Evolutionary conservation across 2,888 invertebrate genomes (phyloP).

Genomic region (Sminthurides aquaticus): DNA sequence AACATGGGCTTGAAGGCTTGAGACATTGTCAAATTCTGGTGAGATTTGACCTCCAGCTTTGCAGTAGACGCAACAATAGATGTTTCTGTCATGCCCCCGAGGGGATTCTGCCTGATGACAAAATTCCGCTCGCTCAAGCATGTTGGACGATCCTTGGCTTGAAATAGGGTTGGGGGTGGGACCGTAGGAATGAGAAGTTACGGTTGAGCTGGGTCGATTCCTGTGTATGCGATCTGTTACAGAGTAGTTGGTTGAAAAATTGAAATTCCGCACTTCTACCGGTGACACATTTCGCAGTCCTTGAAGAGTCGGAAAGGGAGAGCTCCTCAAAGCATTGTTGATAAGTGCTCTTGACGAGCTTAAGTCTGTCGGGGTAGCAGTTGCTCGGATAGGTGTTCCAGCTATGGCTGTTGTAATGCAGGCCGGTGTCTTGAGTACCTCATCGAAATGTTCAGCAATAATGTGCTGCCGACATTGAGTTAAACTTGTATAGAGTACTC

Average conservation of each 20-base stretch:
- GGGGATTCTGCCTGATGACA: background rate
- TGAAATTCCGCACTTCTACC: background rate
- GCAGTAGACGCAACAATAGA: background rate
- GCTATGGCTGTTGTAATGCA: background rate
- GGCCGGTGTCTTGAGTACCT: background rate
- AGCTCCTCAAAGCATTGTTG: background rate
- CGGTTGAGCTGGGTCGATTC: no score
- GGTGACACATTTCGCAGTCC: background rate
- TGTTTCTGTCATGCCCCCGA: background rate
- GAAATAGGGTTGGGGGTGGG: background rate
- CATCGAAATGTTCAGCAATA: background rate
- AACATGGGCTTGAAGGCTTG: background rate
- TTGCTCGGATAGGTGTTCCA: background rate
- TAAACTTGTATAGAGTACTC: background rate
- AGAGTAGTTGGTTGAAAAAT: background rate
- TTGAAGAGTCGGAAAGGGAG: background rate
- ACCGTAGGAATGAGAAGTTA: no score
- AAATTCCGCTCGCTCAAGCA: background rate
- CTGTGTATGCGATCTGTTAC: background rate
- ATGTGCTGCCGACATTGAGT: background rate
- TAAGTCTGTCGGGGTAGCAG: background rate
- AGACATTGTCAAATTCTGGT: background rate
- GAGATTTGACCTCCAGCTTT: background rate
- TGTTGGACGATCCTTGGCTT: background rate
- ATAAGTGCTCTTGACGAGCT: background rate